phyloP scores from a whole-genome alignment of 2,797 vertebrate genomes.

The Sebastiscus albofasciatus region DNA sequence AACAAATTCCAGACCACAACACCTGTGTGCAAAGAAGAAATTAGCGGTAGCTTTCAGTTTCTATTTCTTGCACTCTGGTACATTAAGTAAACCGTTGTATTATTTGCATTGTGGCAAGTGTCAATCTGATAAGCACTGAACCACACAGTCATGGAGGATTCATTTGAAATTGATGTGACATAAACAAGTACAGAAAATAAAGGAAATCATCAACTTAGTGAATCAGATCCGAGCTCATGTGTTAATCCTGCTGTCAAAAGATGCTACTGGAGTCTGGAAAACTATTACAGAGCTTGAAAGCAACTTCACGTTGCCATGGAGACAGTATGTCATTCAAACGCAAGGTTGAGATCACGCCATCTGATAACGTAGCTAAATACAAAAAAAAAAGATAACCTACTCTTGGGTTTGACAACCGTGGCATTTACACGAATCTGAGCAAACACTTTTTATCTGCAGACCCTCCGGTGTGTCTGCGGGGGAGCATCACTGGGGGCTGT shows the following conservation, averaged over 20 bases:
- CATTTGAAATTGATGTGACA: neutral
- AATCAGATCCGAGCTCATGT: neutral
- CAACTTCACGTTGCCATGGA: conserved; percentile 42
- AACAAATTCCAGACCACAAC: neutral
- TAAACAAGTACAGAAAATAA: neutral
- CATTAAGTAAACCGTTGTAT: neutral
- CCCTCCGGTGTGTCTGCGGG: conserved; percentile 61
- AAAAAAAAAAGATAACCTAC: conserved; percentile 53
- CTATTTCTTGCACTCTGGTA: neutral
- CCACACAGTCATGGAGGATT: neutral
- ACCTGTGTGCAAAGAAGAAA: neutral
- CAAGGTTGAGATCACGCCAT: conserved; percentile 38
- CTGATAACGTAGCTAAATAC: conserved; percentile 62
- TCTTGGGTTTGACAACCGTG: conserved; percentile 76
- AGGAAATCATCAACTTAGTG: neutral
- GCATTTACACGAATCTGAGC: conserved; percentile 80
- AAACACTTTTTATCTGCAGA: conserved; percentile 77
- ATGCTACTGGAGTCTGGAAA: neutral
- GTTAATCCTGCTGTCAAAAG: neutral
- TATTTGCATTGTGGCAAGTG: neutral
- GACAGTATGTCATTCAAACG: conserved; percentile 49
- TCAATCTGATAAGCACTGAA: neutral
- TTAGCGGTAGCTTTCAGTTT: neutral
- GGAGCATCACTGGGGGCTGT: conserved; percentile 67
- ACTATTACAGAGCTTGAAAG: neutral